Base-by-base conservation (phyloP, 2,113 vertebrate species). In the Rattus rattus region DNA sequence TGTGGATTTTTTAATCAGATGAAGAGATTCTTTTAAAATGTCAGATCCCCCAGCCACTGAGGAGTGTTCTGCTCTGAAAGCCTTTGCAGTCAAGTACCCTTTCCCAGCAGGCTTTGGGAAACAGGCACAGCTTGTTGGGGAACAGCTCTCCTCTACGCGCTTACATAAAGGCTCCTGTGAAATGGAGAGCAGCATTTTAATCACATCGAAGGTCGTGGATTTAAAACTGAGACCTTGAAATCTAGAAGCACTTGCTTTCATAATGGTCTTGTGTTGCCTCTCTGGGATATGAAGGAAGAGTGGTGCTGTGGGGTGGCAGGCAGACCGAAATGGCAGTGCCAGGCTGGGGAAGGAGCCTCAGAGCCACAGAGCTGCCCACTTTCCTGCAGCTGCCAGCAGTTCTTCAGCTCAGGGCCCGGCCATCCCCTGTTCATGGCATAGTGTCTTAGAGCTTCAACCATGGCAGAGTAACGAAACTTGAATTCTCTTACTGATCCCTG, bases 141-240 rank as follows among this genome's bases (percentile, higher is more conserved):
- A 43, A 26, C 12, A 36, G n/a, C 26, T 47, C 39, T 94, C 47
- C 43, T 72, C 80, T 67, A 0, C 88, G 70, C 47, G 19, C 91
- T 63, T 92, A 28, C n/a, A 1, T 81, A 49, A 88, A 96, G 91
- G 36, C 39, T 54, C 20, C 81, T 92, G 84, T n/a, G 69, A 94
- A 56, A 56, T 0, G 3, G 63, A 85, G 85, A 83, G 56, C 75
- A 20, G 47, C 59, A 76, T 81, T 95, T 95, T 85, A 92, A 90
- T 91, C n/a, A 28, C 88, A 43, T 39, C 3, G 59, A 87, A 97
- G 97, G 95, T 95, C 76, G 0, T 69, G 77, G 69, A 84, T 52
- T 94, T 79, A 92, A 92, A 92, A 81, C 54, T 63, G 77, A 92
- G 93, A 77, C 95, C 81, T 95, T 95, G 96, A 91, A 63, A 97